Evolutionary conservation across 2,888 invertebrate species (phyloP).

Genomic region (Tetropium fuscum): DNA sequence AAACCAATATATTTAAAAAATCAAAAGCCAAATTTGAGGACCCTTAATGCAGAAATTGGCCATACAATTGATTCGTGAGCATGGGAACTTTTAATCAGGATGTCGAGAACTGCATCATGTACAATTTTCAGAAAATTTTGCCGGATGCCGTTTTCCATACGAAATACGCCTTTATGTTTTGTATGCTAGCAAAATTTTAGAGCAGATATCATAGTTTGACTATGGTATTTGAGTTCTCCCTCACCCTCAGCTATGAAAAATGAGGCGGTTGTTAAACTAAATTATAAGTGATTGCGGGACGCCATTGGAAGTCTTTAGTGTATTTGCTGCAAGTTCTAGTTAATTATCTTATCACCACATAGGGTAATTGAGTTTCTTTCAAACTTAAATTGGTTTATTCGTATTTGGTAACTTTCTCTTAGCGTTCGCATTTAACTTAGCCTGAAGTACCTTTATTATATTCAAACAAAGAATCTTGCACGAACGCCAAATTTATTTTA

Average conservation of each 20-base stretch:
- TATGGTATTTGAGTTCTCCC: too few species aligned
- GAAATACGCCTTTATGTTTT: too few species aligned
- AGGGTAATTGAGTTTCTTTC: slow-evolving; percentile 63
- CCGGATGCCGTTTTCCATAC: too few species aligned
- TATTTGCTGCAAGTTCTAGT: slow-evolving; percentile 50
- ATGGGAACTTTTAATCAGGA: too few species aligned
- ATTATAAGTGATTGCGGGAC: slow-evolving; percentile 25
- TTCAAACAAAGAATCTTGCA: slow-evolving; percentile 38
- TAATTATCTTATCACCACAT: slow-evolving; percentile 61
- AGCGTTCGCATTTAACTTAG: slow-evolving; percentile 43
- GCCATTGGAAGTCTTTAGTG: slow-evolving; percentile 12
- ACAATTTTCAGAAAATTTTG: too few species aligned
- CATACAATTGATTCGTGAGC: too few species aligned
- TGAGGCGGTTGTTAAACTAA: slow-evolving; percentile 7
- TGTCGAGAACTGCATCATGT: too few species aligned
- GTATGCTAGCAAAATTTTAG: too few species aligned
- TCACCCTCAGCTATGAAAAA: slow-evolving; percentile 7
- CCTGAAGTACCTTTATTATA: slow-evolving; percentile 33
- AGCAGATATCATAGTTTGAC: too few species aligned
- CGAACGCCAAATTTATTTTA: slow-evolving; percentile 31
- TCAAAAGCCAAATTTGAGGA: too few species aligned
- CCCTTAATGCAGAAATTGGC: too few species aligned
- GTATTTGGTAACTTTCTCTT: slow-evolving; percentile 58
- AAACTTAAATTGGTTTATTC: slow-evolving; percentile 64
- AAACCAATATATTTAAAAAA: too few species aligned